phyloP scores from a whole-genome alignment of 2,888 invertebrate genomes.

The Agrochola macilenta region DNA sequence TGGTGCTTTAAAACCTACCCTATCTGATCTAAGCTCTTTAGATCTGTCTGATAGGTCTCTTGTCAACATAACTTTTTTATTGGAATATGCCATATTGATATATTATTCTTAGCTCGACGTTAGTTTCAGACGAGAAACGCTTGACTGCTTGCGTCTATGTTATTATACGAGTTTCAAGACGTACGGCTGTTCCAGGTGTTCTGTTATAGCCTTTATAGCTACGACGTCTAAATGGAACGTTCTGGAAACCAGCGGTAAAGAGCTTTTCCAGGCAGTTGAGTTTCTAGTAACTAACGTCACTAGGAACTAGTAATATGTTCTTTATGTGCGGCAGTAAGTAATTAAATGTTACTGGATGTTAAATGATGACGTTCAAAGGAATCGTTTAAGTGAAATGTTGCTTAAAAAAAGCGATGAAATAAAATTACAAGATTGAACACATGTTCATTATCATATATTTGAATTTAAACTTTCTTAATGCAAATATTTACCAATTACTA shows the following conservation, averaged over 20 bases:
- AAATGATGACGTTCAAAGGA: neutral
- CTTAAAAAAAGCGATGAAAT: conserved; percentile 12
- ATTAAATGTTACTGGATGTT: too few species aligned
- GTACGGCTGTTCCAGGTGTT: conserved; percentile 53
- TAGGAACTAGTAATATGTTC: conserved; percentile 7
- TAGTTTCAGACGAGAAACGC: conserved; percentile 41
- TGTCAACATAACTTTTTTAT: neutral
- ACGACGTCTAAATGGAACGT: conserved; percentile 39
- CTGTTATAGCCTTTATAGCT: conserved; percentile 41
- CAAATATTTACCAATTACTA: conserved; percentile 18
- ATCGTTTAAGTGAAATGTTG: neutral
- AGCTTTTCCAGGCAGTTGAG: conserved; percentile 41
- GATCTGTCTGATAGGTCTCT: neutral
- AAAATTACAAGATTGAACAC: neutral
- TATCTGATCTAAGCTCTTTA: neutral
- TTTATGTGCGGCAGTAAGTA: conserved; percentile 5
- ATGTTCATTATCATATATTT: conserved; percentile 3
- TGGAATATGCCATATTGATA: conserved; percentile 29
- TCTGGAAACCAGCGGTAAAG: conserved; percentile 23
- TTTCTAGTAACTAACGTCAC: neutral
- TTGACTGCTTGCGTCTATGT: conserved; percentile 49
- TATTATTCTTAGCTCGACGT: conserved; percentile 31
- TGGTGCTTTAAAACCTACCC: too few species aligned
- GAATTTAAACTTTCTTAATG: neutral
- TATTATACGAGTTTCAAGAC: conserved; percentile 61